phyloP scores from a whole-genome alignment of 2,888 invertebrate genomes.

The Chalcis sispes region DNA sequence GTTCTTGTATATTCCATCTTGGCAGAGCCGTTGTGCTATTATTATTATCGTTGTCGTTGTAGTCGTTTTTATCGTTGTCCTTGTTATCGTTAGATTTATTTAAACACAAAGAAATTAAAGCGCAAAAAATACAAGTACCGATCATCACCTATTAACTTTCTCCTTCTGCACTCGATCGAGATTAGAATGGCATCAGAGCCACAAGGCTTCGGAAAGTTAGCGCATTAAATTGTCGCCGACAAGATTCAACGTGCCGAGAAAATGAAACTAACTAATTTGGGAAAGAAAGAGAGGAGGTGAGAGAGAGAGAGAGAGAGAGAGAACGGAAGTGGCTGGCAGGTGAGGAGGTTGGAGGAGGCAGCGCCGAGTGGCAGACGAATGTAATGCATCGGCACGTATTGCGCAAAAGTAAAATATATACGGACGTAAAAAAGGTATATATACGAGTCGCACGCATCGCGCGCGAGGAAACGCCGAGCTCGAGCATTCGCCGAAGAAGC shows the following conservation, averaged over 20 bases:
- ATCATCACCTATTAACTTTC: too few relatives aligned
- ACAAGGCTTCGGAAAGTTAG: too few relatives aligned
- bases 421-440: slow-evolving; percentile 47
- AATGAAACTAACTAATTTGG: too few relatives aligned
- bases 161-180: neutral
- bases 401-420: slow-evolving; percentile 53
- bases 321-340: neutral
- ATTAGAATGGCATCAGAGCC: neutral
- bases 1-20: slow-evolving; percentile 61
- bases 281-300: neutral
- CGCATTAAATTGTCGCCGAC: too few relatives aligned
- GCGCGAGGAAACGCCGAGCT: slow-evolving; percentile 24
- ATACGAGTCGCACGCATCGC: slow-evolving; percentile 49
- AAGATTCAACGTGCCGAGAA: neutral
- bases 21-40: neutral
- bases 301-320: neutral
- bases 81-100: neutral
- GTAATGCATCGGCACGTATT: slow-evolving; percentile 55
- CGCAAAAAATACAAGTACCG: too few relatives aligned
- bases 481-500: slow-evolving; percentile 65
- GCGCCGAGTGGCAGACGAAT: slow-evolving; percentile 38
- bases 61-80: neutral
- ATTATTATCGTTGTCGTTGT: slow-evolving; percentile 4
- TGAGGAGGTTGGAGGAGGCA: neutral
- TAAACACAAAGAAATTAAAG: too few relatives aligned